Conservation (phyloP, 92 coral and sea anemone species). For the Galaxea fascicularis region DNA sequence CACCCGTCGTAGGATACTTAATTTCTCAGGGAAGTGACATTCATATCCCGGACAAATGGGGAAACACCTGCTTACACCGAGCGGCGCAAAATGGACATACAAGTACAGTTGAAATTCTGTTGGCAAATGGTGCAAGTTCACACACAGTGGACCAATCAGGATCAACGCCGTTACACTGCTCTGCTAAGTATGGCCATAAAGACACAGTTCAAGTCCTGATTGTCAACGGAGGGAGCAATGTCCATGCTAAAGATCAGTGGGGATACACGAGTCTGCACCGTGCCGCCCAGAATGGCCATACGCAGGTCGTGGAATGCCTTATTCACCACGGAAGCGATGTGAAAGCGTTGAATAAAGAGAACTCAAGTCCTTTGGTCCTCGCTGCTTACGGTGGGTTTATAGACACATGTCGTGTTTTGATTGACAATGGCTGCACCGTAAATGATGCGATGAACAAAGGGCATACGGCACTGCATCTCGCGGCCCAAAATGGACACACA, state of each 20-base stretch:
- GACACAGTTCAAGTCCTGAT: slow-evolving; percentile 68
- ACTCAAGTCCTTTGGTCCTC: slow-evolving; percentile 70
- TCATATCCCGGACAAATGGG: slow-evolving; percentile 76
- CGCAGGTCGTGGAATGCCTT: slow-evolving; percentile 56
- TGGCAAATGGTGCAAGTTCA: slow-evolving; percentile 59
- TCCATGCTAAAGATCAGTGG: slow-evolving; percentile 73
- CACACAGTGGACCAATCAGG: slow-evolving; percentile 66
- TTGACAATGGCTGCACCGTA: slow-evolving; percentile 66
- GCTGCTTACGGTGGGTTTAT: slow-evolving; percentile 80
- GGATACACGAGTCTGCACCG: slow-evolving; percentile 78
- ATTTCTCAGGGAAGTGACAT: slow-evolving; percentile 54
- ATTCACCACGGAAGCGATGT: slow-evolving; percentile 53
- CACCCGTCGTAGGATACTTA: slow-evolving; percentile 50
- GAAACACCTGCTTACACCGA: slow-evolving; percentile 73
- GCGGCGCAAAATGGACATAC: slow-evolving; percentile 80
- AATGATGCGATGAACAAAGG: slow-evolving; percentile 68
- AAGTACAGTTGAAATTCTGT: slow-evolving; percentile 50
- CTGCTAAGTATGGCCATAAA: slow-evolving; percentile 72
- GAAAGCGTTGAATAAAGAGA: slow-evolving; percentile 65
- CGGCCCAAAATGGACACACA: slow-evolving; percentile 81
- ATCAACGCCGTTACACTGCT: slow-evolving; percentile 72
- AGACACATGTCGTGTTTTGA: slow-evolving; percentile 59
- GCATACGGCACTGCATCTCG: slow-evolving; percentile 83
- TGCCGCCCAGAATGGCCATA: slow-evolving; percentile 85
- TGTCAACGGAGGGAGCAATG: slow-evolving; percentile 44